A percentile compares a stretch with the other conserved stretches of the same genome.
phyloP scores from a whole-genome alignment of 2,888 invertebrate genomes.

The Apamea epomidion region DNA sequence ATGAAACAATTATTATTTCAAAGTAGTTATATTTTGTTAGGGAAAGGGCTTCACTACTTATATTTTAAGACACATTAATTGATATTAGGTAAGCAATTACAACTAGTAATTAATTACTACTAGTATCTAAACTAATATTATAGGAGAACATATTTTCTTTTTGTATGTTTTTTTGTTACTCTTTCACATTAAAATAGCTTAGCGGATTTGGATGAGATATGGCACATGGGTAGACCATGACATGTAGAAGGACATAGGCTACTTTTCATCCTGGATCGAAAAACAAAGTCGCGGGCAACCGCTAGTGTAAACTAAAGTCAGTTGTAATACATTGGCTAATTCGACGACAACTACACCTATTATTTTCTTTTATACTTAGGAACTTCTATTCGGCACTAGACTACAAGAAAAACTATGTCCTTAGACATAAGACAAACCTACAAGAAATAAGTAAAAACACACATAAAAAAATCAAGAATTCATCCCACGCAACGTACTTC shows the following conservation, averaged over 20 bases:
- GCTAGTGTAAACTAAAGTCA: background rate
- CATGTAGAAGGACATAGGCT: background rate
- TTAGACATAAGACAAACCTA: background rate
- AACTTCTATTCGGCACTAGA: background rate
- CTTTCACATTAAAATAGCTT: background rate
- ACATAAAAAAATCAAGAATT: constrained; percentile 47
- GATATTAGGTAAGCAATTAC: background rate
- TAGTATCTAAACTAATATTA: background rate
- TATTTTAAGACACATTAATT: background rate
- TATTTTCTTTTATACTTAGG: too few relatives aligned
- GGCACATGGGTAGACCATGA: background rate
- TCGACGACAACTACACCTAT: background rate
- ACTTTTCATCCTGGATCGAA: background rate
- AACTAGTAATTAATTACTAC: background rate
- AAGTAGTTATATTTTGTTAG: background rate
- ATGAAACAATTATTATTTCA: background rate
- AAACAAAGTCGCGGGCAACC: background rate
- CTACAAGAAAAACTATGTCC: background rate
- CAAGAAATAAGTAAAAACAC: constrained; percentile 16
- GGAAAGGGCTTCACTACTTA: background rate
- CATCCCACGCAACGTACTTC: constrained; percentile 43
- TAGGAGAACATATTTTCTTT: too few relatives aligned
- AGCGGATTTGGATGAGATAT: background rate
- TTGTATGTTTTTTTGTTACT: background rate
- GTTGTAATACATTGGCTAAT: background rate